Evolutionary conservation across 2,113 vertebrate species (phyloP).

Genomic region (Condylura cristata): DNA sequence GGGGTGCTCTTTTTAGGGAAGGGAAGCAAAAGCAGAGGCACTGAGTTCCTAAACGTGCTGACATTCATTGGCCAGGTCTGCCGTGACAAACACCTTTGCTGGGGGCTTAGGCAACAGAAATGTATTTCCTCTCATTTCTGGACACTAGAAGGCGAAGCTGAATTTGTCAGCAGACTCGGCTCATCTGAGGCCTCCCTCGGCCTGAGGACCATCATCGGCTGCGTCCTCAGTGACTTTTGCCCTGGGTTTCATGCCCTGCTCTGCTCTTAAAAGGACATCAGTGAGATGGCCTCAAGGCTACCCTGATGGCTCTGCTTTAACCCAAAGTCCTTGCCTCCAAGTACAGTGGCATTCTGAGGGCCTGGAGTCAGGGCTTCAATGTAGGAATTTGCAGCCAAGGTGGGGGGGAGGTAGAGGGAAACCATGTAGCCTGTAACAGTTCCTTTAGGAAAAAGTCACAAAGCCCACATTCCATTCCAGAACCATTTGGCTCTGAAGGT

Average conservation of each 20-base stretch:
- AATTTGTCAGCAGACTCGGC: neutral
- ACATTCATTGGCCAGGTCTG: neutral
- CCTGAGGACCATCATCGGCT: neutral
- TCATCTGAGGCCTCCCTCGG: neutral
- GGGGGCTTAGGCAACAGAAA: neutral
- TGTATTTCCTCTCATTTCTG: neutral
- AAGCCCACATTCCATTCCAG: slow-evolving; percentile 13
- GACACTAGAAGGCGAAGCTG: neutral
- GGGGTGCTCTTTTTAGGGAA: neutral
- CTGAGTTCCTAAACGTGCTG: neutral
- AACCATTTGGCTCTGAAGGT: slow-evolving; percentile 20
- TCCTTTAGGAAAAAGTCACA: slow-evolving; percentile 33
- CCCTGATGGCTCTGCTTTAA: neutral
- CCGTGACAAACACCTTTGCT: neutral
- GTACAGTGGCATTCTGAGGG: neutral
- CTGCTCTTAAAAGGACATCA: neutral
- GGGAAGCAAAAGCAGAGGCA: neutral
- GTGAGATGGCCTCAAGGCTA: neutral
- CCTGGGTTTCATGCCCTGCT: neutral
- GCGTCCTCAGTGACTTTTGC: neutral
- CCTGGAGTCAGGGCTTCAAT: neutral
- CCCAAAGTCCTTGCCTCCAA: neutral
- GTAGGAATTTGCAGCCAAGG: neutral
- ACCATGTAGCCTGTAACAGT: neutral
- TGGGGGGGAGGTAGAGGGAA: neutral